Conservation (phyloP, 30 jellyfish, hydroid and myxozoan species). For the Turritopsis rubra region DNA sequence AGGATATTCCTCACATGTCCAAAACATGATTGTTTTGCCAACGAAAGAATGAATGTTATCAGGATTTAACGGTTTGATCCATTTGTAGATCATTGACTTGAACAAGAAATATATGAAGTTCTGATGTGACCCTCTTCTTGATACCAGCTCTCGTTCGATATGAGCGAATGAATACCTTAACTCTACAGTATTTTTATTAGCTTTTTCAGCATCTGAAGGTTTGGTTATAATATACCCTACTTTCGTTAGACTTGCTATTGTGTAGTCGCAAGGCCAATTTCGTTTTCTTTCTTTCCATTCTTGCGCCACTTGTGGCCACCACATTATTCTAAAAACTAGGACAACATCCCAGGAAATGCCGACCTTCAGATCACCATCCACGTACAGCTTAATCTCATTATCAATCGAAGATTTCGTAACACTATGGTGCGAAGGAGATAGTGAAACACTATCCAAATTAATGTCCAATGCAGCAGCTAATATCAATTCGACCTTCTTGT, state of each 20-base stretch:
- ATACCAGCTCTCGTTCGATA: slow-evolving; percentile 23
- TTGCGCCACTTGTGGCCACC: slow-evolving; percentile 30
- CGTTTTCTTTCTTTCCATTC: slow-evolving; percentile 17
- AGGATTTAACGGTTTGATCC: slow-evolving; percentile 16
- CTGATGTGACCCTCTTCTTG: slow-evolving; percentile 12
- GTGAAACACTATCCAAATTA: neutral
- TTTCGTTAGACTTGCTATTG: neutral
- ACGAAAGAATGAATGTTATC: slow-evolving; percentile 9
- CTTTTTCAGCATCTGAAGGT: slow-evolving; percentile 8
- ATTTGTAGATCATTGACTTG: slow-evolving; percentile 21
- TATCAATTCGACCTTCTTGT: neutral
- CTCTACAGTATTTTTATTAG: neutral
- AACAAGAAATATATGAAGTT: slow-evolving; percentile 13
- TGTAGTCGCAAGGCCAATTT: slow-evolving; percentile 15
- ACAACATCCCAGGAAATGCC: slow-evolving; percentile 9
- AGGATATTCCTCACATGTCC: slow-evolving; percentile 17
- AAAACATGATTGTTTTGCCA: slow-evolving; percentile 25
- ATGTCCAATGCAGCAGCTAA: neutral
- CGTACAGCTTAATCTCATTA: neutral
- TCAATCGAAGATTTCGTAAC: slow-evolving; percentile 21
- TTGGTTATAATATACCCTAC: slow-evolving; percentile 8
- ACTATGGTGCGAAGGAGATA: neutral
- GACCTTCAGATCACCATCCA: neutral
- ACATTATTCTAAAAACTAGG: neutral
- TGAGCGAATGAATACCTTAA: slow-evolving; percentile 20